Base-by-base conservation (phyloP, 2,797 vertebrate species). In the Champsocephalus esox region DNA sequence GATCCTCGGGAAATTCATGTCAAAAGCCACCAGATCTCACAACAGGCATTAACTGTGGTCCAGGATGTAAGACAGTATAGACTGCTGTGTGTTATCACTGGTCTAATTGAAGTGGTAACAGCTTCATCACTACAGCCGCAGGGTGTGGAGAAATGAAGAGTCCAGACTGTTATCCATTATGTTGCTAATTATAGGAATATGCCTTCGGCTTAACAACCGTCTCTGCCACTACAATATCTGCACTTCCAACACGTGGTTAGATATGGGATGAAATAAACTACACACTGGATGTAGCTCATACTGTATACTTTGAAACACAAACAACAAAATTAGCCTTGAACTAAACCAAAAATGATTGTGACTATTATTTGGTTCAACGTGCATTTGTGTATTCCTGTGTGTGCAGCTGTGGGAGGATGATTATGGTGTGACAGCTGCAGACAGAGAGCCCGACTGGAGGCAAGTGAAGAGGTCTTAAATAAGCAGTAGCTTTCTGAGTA, bases 151-250 rank as follows among this genome's bases (percentile, higher is more conserved):
- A 86, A 89, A 88, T 76, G 85, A 88, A 81, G 76, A 87, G 75
- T 76, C 67, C 79, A 83, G 83, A 89, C 77, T 83, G 66, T 82
- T 88, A 84, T 88, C 85, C 89, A 81, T 88, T 87, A 90, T 85
- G 72, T 45, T 13, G 44, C 83, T 91, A 92, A 93, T 92, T 93
- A 91, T 87, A 89, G 90, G 72, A 87, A 66, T 81, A 82, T 12
- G 86, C 92, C 91, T 79, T 51, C 46, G 85, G 90, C 89, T 80
- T 55, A 77, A 84, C 87, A 91, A 93, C 88, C 89, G 90, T 90
- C 88, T 84, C 68, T 62, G 70, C 77, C 70, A 74, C 63, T 44
- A 63, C 24, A 16, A 74, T 79, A 81, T 86, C 87, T 80, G 74
- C 67, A 65, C 84, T 80, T 84, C 71, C 84, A 73, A 80, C 85